Conservation (phyloP, 1,140 invertebrate species). For the Glossosoma conforme region DNA sequence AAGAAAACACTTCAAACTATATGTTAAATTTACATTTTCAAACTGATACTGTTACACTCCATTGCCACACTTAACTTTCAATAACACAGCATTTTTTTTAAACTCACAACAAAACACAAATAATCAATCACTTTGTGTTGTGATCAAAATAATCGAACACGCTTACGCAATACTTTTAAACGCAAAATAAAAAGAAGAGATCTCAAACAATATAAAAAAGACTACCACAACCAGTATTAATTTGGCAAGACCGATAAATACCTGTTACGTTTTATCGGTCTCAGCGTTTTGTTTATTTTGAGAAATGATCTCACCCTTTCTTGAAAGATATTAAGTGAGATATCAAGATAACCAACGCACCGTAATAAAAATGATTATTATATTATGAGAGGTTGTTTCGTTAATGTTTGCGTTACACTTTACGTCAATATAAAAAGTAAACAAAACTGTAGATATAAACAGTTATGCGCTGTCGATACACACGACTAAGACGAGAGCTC, state of each 20-base stretch:
- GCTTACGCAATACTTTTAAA: background rate
- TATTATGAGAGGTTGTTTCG: background rate
- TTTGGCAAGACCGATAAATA: conserved; percentile 19
- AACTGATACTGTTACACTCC: background rate
- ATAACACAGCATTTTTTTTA: no score
- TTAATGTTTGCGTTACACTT: background rate
- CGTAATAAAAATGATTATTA: background rate
- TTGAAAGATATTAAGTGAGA: background rate
- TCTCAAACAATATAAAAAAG: background rate
- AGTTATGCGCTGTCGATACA: background rate
- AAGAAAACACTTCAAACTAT: background rate
- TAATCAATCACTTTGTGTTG: no score
- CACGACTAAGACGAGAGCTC: background rate
- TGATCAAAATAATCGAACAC: background rate
- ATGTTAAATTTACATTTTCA: background rate
- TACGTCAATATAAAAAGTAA: background rate
- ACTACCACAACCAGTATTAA: background rate
- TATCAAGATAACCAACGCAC: background rate
- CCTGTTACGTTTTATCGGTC: conserved; percentile 16
- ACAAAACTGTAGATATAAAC: background rate
- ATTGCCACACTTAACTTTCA: background rate
- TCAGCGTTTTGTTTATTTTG: conserved; percentile 15
- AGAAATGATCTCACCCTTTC: conserved; percentile 12
- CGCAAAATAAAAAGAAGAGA: background rate
- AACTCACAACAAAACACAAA: no score